Base-by-base conservation (phyloP, 1,140 invertebrate species). In the Papilio helenus region DNA sequence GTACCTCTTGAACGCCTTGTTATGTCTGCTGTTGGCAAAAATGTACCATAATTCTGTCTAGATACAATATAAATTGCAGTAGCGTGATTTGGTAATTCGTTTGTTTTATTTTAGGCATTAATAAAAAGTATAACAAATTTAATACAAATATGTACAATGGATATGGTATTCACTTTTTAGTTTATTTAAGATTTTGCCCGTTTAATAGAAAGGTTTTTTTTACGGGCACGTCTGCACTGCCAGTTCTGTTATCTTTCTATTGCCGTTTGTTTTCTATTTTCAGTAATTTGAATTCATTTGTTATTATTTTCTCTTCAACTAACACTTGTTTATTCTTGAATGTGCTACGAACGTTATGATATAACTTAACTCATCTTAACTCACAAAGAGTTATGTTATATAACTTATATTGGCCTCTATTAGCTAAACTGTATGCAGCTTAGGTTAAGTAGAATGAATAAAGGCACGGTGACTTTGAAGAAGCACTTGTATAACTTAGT, bases 1-100 rank as follows among this genome's bases (percentile, higher is more conserved):
- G 72, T 74, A 49, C 72, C 72, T 26, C 72, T 74, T 46, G 23
- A 44, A 42, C 12, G 72, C 44, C 39, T 44, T 49, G 72, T 46
- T 49, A 49, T 51, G 12, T 74, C 7, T 44, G 71, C 16, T 23
- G n/a, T 49, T 46, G 42, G 44, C 20, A 29, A 74, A 74, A 51
- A 46, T 49, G 44, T 46, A 74, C 44, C 20, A 20, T 74, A 74
- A 74, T 49, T 26, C 42, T 20, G 3, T 46, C 20, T 20, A 74
- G 8, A 23, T 72, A 58, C 55, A 10, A 20, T 26, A 58, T 58
- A 29, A 68, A 29, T 29, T 34, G 14, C 12, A 29, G 10, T 61
- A 61, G 58, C 58, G 23, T 26, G 10, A 26, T 61, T 61, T 26
- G 58, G 58, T 26, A 14, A 61, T 61, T 23, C 12, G 2, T 23